Evolutionary conservation across 2,797 vertebrate species (phyloP).

Genomic region (Scolopax bukidnonensis): DNA sequence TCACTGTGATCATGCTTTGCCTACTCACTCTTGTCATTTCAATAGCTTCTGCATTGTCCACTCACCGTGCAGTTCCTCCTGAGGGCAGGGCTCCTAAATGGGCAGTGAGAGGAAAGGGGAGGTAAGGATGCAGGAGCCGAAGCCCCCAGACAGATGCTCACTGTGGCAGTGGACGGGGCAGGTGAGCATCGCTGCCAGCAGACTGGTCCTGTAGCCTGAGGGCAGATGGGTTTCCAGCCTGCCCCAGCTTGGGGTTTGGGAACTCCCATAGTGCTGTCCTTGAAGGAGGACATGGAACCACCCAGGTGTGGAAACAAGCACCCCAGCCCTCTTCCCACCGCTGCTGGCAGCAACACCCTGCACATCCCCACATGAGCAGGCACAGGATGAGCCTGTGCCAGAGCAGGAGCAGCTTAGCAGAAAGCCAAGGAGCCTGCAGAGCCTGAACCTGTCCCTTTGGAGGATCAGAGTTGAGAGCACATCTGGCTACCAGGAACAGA

Average conservation of each 20-base stretch:
- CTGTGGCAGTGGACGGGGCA: background rate
- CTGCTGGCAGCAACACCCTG: background rate
- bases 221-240: background rate
- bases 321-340: accelerated
- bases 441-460: background rate
- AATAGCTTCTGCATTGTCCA: background rate
- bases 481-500: background rate
- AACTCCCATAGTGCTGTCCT: background rate
- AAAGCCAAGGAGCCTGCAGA: background rate
- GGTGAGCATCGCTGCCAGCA: background rate
- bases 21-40: background rate
- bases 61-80: accelerated
- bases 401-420: background rate
- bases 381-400: background rate
- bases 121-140: background rate
- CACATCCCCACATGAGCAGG: accelerated
- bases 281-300: background rate
- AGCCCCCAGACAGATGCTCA: accelerated
- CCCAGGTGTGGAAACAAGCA: background rate
- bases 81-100: background rate
- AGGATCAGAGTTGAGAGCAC: background rate
- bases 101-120: background rate
- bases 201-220: accelerated
- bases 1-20: background rate
- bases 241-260: background rate